phyloP scores from a whole-genome alignment of 2,888 invertebrate species.

The Acutogordius australiensis region DNA sequence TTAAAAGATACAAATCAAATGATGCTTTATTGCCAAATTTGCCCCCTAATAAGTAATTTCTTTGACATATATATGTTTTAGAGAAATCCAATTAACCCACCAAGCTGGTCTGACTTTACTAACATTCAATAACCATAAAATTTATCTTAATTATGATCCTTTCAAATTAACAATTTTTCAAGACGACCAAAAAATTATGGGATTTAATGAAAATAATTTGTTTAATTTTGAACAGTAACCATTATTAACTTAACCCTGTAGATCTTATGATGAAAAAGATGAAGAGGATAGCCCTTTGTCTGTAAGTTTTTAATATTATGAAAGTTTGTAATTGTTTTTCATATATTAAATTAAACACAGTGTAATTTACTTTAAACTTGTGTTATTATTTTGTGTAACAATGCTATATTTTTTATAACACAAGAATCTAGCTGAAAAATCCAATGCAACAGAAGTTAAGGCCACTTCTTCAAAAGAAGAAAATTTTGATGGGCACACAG shows the following conservation, averaged over 20 bases:
- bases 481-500: slow-evolving; percentile 68
- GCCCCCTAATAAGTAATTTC: slow-evolving; percentile 16
- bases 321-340: background rate
- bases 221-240: slow-evolving; percentile 51
- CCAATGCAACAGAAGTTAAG: too few species aligned
- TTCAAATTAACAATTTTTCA: slow-evolving; percentile 13
- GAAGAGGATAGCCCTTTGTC: slow-evolving; percentile 16
- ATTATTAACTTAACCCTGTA: slow-evolving; percentile 10
- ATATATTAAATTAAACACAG: too few species aligned
- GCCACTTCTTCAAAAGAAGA: too few species aligned
- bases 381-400: too few species aligned
- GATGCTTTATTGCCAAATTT: background rate
- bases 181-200: slow-evolving; percentile 35
- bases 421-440: slow-evolving; percentile 17
- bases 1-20: background rate
- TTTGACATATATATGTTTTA: slow-evolving; percentile 12
- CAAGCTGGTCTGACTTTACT: background rate
- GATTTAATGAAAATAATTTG: slow-evolving; percentile 51
- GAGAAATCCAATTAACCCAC: background rate
- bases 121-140: background rate
- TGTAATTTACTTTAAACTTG: too few species aligned
- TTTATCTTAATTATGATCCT: background rate
- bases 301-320: background rate
- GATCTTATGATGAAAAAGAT: slow-evolving; percentile 17
- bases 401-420: too few species aligned